These are phyloP conservation scores for Argyrosomus regius DNA, from an alignment of 2,797 vertebrate species.

Conservation along the genomic window DNA sequence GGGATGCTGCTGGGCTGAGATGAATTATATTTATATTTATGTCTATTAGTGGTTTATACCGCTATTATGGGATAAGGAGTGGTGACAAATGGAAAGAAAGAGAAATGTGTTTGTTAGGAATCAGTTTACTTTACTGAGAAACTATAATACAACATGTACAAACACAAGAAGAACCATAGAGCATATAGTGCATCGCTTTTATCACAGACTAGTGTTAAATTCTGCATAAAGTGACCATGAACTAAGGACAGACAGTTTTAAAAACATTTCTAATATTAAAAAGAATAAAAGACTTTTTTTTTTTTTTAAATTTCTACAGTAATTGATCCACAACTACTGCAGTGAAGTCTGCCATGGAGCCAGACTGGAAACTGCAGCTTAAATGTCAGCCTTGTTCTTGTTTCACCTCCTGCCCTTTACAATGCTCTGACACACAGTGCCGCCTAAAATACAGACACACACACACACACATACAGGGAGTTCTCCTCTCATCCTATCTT, in stretches of 20 bases:
- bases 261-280: conserved; percentile 9
- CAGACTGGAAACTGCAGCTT: conserved; percentile 55
- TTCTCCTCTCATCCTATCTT: conserved; percentile 53
- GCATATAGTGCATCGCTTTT: not conserved
- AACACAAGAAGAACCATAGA: not conserved
- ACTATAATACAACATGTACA: not conserved
- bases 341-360: conserved; percentile 33
- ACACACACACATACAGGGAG: conserved; percentile 18
- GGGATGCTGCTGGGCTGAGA: conserved; percentile 33
- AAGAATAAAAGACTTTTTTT: conserved; percentile 13
- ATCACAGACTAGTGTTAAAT: not conserved
- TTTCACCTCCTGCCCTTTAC: conserved; percentile 78
- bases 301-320: conserved; percentile 2
- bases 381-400: conserved; percentile 74
- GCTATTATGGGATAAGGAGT: not conserved
- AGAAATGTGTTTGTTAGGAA: conserved; percentile 29
- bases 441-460: conserved; percentile 48
- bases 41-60: conserved; percentile 15
- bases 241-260: not conserved
- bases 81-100: conserved; percentile 22
- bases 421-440: conserved; percentile 58
- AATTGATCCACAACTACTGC: conserved; percentile 40
- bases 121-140: not conserved
- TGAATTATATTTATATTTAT: conserved; percentile 49
- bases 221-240: not conserved